Base-by-base conservation (phyloP, 2,113 vertebrate species). In the Bucco capensis region DNA sequence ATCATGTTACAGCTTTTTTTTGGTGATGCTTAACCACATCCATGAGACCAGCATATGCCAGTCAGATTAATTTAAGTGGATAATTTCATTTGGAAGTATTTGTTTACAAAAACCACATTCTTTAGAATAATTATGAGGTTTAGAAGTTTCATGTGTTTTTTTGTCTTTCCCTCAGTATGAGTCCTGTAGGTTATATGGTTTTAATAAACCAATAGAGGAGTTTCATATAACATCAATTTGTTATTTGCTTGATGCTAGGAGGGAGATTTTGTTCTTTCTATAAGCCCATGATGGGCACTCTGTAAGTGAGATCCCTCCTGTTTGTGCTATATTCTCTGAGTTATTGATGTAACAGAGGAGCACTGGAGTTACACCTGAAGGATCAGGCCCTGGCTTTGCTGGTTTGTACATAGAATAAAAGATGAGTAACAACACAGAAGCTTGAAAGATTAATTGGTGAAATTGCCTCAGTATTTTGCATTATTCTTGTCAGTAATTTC, bases 341-440 rank as follows among this genome's bases (percentile, higher is more conserved):
- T 24, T 51, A 33, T 8, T 17, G 44, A 10, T 49, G 24, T 10
- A 35, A n/a, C n/a, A 83, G 61, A 64, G 17, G 10, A 19, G 17
- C 50, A 23, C 40, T 12, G 25, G 60, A 21, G 56, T 38, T 73
- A 9, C 12, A 27, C 5, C 22, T 31, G 8, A 42, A 14, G 19
- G 53, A 37, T 37, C 31, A 28, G 50, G 19, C n/a, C 61, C 31
- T 46, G 56, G 6, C 58, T 64, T 72, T 65, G 30, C 31, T 21
- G 40, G 4, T 47, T 12, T 1, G 3, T 44, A 6, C 7, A 1
- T 28, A 4, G 4, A 13, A 74, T n/a, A n/a, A n/a, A n/a, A n/a
- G n/a, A n/a, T 7, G 84, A 84, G 25, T 7, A 46, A 14, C 53
- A 44, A 15, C 47, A 9, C 9, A 10, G 53, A 16, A 64, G 22